Evolutionary conservation across 2,888 invertebrate genomes (phyloP), one percentile per base, ranked within the genome.

Genomic region (Drosophila kanekoi): DNA sequence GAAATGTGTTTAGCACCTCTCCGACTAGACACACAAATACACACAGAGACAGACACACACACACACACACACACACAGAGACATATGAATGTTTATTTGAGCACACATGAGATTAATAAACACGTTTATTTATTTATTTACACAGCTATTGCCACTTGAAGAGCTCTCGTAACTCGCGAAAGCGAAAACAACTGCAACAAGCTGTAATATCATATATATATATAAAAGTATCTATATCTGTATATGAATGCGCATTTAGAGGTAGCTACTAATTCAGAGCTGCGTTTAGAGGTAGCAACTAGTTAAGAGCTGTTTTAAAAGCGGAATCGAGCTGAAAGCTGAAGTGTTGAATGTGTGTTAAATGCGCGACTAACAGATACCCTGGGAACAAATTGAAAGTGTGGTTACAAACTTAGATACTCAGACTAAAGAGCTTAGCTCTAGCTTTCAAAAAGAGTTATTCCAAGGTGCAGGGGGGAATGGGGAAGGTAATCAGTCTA

Each of bases 1-100:
- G 59, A 74, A 78, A 74, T 78, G 58, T 69, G 53, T 78, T 74
- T 78, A 75, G 63, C 79, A 75, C 75, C 56, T 77, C 38, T 33
- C 33, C 44, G 69, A 11, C 35, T 33, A 35, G 33, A 10, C 38
- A 54, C 57, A 41, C 49, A 49, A 37, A 51, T 4, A 18, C 4
- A 41, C 2, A 28, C 8, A 8, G 3, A 45, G 28, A 49, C 40
- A 51, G 9, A 18, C 4, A 41, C 2, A 28, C 8, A 8, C 28
- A 28, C 2, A 28, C 8, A 2, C n/a, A 18, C 4, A 41, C 2
- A 28, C 8, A 8, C 28, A 28, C 2, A 28, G 2, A 2, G 18
- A 28, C 8, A 8, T 8, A 28, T 28, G 8, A 0, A 8, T 28
- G 28, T 28, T 28, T 28, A 28, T 28, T 28, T 28, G 28, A 28